Base-by-base conservation (phyloP, 1,140 invertebrate species). In the Spodoptera frugiperda region DNA sequence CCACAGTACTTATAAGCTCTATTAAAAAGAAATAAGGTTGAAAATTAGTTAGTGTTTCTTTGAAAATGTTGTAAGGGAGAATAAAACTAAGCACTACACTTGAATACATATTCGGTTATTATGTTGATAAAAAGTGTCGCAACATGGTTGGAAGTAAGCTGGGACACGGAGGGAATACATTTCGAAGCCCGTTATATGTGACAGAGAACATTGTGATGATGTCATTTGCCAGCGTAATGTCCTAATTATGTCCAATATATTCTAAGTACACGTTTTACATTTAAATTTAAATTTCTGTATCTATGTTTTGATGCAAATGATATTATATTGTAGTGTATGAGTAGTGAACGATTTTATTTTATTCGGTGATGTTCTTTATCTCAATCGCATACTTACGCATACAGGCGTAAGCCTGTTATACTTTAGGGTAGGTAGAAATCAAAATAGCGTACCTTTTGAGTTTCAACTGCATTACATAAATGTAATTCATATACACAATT, bases 71-170 rank as follows among this genome's bases (percentile, higher is more conserved):
- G 59, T 77, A 59, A 54, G 21, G 68, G 49, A 48, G 72, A 72
- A 30, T 82, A 82, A 78, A 76, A 71, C 77, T 82, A 85, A 85
- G 82, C 77, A 87, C 86, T 81, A 77, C 77, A 84, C 84, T 85
- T 83, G 90, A 91, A 91, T 91, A 89, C 85, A 87, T 89, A 92
- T 92, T 88, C 80, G 82, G 82, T 83, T 89, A 87, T 92, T 89
- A 90, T 87, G 84, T 86, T 90, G 85, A 90, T 90, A 90, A 89
- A 90, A 82, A 86, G 74, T 68, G 81, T 81, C 65, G 63, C 79
- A 78, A 74, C 71, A 67, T 78, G 44, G 63, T 74, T 81, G 74
- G 80, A 80, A 82, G 55, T 81, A 70, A 71, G 71, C 51, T 33
- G 78, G 73, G 75, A 72, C 80, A 82, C 67, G 82, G 65, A 71